Evolutionary conservation across 2,797 vertebrate genomes (phyloP).

Genomic region (Gymnodraco acuticeps): DNA sequence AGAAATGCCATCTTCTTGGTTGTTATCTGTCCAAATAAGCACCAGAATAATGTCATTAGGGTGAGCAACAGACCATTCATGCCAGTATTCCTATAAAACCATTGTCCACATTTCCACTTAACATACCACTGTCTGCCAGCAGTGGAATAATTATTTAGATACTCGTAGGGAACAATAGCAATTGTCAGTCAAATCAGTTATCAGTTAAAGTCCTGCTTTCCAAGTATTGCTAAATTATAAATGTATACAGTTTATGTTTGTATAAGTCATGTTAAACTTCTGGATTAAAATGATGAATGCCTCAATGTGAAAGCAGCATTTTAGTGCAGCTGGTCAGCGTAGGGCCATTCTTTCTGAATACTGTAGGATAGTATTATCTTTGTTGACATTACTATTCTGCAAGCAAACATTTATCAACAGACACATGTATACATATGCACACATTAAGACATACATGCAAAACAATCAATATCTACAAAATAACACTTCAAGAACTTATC

Average conservation of each 20-base stretch:
- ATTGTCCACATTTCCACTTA: background rate
- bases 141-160: background rate
- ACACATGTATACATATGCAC: too few species aligned
- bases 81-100: background rate
- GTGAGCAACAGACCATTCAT: background rate
- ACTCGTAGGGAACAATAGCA: background rate
- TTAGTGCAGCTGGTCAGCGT: background rate
- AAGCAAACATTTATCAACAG: background rate
- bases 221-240: background rate
- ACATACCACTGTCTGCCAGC: background rate
- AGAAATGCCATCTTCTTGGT: slow-evolving; percentile 15
- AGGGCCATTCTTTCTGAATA: too few species aligned
- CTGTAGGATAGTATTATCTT: background rate
- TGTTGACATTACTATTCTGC: background rate
- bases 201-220: background rate
- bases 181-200: background rate
- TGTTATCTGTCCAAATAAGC: slow-evolving; percentile 52
- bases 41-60: slow-evolving; percentile 26
- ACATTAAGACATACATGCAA: too few species aligned
- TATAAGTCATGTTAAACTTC: background rate
- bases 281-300: background rate
- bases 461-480: too few species aligned
- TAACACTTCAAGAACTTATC: too few species aligned
- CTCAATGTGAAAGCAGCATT: background rate
- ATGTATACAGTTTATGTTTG: background rate